Percentiles rank a stretch among this genome's conserved stretches.
Conservation (phyloP, 1,140 invertebrate genomes). For the Atta texana region DNA sequence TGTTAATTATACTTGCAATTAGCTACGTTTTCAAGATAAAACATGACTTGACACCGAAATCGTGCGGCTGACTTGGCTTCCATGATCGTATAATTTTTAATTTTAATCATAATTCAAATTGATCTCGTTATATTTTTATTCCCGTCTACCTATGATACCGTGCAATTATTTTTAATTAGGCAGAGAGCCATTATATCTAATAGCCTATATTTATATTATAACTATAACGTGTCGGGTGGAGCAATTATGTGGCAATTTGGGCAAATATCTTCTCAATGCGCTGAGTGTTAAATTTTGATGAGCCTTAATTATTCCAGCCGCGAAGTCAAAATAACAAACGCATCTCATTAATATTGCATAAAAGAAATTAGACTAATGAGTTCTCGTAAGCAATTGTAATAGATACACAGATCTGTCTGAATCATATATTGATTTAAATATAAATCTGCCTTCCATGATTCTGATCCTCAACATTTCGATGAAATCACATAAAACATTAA, state of each 20-base stretch:
- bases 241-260: constrained; percentile 57
- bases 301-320: constrained; percentile 49
- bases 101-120: constrained; percentile 63
- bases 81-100: constrained; percentile 31
- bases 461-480: background rate
- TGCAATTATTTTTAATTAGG: constrained; percentile 54
- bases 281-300: constrained; percentile 45
- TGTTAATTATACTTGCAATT: constrained; percentile 70
- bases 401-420: background rate
- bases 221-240: constrained; percentile 19
- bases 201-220: constrained; percentile 60
- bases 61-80: background rate
- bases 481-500: background rate
- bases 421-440: background rate
- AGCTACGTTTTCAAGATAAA: constrained; percentile 51
- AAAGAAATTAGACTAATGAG: constrained; percentile 45
- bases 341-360: constrained; percentile 16
- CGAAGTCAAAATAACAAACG: constrained; percentile 28
- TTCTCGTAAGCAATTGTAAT: constrained; percentile 24
- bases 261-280: constrained; percentile 45
- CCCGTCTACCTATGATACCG: constrained; percentile 1
- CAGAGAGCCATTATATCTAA: constrained; percentile 42
- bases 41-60: background rate
- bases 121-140: constrained; percentile 36
- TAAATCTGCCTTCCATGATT: background rate